Conservation (phyloP, 2,797 vertebrate genomes). For the Linurgus olivaceus region DNA sequence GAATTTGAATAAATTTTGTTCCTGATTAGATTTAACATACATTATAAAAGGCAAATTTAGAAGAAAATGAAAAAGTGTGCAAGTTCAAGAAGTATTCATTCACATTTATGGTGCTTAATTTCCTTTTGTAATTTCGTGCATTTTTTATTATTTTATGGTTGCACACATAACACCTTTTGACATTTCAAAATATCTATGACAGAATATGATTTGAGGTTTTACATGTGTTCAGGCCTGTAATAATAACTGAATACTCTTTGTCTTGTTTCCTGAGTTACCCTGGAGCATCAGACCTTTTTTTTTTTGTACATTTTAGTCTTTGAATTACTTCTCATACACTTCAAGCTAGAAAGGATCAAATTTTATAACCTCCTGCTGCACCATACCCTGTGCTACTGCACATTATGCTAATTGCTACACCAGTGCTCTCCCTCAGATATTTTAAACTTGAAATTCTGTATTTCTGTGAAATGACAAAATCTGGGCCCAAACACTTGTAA, state of each 20-base stretch:
- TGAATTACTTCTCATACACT: neutral
- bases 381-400: neutral
- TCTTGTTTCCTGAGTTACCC: neutral
- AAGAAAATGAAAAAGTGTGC: neutral
- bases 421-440: neutral
- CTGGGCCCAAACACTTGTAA: neutral
- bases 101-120: neutral
- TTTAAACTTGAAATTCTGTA: neutral
- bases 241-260: neutral
- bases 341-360: neutral
- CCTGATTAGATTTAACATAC: neutral
- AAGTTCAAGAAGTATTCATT: neutral
- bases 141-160: neutral
- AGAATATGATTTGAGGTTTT: neutral
- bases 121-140: neutral
- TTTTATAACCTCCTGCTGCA: neutral
- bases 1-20: neutral
- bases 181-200: neutral
- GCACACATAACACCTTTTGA: accelerated
- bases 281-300: neutral
- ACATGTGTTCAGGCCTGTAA: accelerated
- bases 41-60: neutral
- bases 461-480: neutral
- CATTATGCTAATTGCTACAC: neutral
- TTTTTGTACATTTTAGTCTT: neutral